Base-by-base conservation (phyloP, 2,113 vertebrate genomes). In the Oncorhynchus masou region DNA sequence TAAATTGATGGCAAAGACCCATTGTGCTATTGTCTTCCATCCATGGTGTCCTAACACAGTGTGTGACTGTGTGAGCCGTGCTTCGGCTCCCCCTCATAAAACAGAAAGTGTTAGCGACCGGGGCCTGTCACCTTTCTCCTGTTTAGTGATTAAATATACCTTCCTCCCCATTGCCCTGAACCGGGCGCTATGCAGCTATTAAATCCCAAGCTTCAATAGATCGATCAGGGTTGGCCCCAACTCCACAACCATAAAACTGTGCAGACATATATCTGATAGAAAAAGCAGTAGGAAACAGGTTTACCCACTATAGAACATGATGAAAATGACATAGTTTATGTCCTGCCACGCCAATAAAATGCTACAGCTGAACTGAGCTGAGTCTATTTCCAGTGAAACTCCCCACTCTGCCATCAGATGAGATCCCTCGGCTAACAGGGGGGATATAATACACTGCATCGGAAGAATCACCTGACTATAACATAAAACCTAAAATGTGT, bases 301-400 rank as follows among this genome's bases (percentile, higher is more conserved):
- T 91, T 85, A 87, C 79, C 76, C 81, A 81, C 20, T 80, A 82
- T 67, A 81, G 76, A 85, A 91, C 85, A 87, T 84, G 83, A 87
- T 91, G 85, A 83, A 90, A 87, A 91, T 84, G 84, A 90, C 88
- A 84, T 83, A 81, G 87, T 89, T 88, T 82, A 90, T 90, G 87
- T 88, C 75, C 88, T 78, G 79, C 75, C 79, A 79, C 79, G 87
- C 86, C 82, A 78, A 70, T 82, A 83, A 83, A 88, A 83, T 77
- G 51, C 74, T 70, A 67, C 68, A n/a, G 70, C 79, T 78, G 81
- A 87, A 81, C 85, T 54, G 51, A 45, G 39, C 39, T 9, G 74
- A 85, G 84, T 27, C n/a, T 73, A 75, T 78, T 66, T 88, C 49
- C 39, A 66, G 71, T 76, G 16, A 83, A 76, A 81, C 73, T 76